Conservation (phyloP, 2,797 vertebrate genomes). For the Phoeniculus purpureus region DNA sequence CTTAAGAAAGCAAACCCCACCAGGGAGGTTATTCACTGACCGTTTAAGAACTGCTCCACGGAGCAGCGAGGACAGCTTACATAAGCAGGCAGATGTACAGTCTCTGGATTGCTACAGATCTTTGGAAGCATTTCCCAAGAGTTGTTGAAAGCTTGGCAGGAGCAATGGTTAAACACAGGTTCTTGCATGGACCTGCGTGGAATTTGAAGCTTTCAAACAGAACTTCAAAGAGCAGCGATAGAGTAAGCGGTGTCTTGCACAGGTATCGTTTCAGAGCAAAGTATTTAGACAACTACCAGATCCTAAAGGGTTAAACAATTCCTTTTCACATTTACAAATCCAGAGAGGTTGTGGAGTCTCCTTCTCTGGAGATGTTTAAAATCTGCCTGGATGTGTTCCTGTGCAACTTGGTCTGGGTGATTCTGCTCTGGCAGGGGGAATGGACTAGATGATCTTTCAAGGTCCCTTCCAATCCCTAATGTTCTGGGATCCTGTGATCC, state of each 20-base stretch:
- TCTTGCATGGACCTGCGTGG: neutral
- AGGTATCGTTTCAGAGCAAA: neutral
- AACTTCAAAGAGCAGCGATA: neutral
- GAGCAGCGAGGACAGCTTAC: slow-evolving; percentile 1
- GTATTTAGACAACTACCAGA: neutral
- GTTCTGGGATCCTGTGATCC: neutral
- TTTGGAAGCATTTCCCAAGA: slow-evolving; percentile 21
- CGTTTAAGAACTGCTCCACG: neutral
- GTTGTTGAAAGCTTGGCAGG: slow-evolving; percentile 47
- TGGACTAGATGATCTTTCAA: too few relatives aligned
- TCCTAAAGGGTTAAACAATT: neutral
- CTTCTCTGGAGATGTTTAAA: too few relatives aligned
- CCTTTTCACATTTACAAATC: too few relatives aligned
- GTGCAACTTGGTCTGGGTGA: too few relatives aligned
- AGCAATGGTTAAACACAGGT: slow-evolving; percentile 22
- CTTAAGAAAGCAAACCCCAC: neutral
- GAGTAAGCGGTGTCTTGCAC: neutral
- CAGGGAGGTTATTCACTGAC: neutral
- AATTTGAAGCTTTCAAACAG: slow-evolving; percentile 49
- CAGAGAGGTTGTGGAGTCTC: too few relatives aligned
- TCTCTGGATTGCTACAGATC: slow-evolving; percentile 21
- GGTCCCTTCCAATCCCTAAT: too few relatives aligned
- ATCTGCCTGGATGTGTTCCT: too few relatives aligned
- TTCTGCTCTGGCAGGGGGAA: too few relatives aligned
- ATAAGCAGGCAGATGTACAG: slow-evolving; percentile 27